Evolutionary conservation across 2,888 invertebrate species (phyloP), one percentile per base, ranked within the genome.

Genomic region (Ceraclea dissimilis): DNA sequence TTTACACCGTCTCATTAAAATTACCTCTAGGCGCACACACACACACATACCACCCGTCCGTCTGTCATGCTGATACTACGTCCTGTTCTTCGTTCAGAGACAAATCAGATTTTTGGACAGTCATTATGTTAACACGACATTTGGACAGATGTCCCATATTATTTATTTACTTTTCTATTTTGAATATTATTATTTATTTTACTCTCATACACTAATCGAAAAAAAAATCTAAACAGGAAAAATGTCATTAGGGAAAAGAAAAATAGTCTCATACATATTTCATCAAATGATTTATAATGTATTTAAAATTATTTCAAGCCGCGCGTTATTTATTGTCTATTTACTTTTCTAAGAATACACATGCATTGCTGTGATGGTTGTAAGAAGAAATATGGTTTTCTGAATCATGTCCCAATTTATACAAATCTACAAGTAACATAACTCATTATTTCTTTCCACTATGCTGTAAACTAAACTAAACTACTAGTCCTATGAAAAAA

Each of bases 121-220:
- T 57, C 59, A 57, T 61, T 61, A 61, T 61, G 61, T 61, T 61
- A 59, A 61, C 61, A 61, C 54, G 61, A 61, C 61, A 61, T 55
- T 49, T 52, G 55, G 60, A 60, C 60, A 60, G 58, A 56, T 56
- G 58, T 57, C 43, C 31, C 52, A 52, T 17, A 39, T 39, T 39
- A 8, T 39, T 13, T 39, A 39, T 16, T 13, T 39, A 39, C 13
- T 39, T 26, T 34, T 18, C 47, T 47, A 39, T 13, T 39, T 8
- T 8, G 16, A 39, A 39, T 39, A 39, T 39, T 39, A 39, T 26
- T 26, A 39, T 8, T n/a, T 39, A 13, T 39, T 39, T 16, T 16
- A 39, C 2, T 6, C 26, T 6, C 4, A 26, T 10, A 10, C 26
- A 26, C 26, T 6, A 6, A 26, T 26, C 26, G 26, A 26, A 26